Base-by-base conservation (phyloP, 2,113 vertebrate genomes). In the Lepidiolamprologus cunningtoni region DNA sequence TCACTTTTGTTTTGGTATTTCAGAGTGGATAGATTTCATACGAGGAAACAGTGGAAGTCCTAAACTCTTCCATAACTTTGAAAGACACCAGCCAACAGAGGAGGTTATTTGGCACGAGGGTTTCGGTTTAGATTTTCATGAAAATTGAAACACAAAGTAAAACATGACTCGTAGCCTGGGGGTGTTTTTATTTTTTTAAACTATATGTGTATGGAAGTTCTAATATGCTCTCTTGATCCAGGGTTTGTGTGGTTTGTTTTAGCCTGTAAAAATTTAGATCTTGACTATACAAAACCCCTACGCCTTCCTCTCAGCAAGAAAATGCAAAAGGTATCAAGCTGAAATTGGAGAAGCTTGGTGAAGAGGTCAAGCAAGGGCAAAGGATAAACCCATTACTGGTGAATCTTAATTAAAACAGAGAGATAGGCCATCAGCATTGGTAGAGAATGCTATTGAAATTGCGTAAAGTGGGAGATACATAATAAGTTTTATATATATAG, bases 1-100 rank as follows among this genome's bases (percentile, higher is more conserved):
- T 95, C 89, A 52, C 90, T 90, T 95, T 95, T 94, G 93, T 95
- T 95, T 94, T 91, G 85, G 53, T 92, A 95, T 94, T 95, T 84
- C 86, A 88, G 86, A 76, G 68, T 81, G 93, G 92, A 91, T 93
- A 80, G 83, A 94, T 95, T 95, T 96, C 90, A 95, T 88, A 88
- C 31, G 81, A 91, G 90, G 94, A 94, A 93, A 95, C 89, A 87
- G 80, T 87, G 91, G 89, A 91, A 93, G 91, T 91, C 93, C 83
- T 85, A 94, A 91, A 87, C 73, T 92, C 89, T 83, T 91, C 86
- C 71, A 83, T 84, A 89, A 93, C 86, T 90, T 90, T 91, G 57
- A 94, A 94, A 92, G 63, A 90, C 91, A 88, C 80, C 63, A 81
- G 93, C 80, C 86, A 54, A 89, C 87, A 92, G 90, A 37, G 81